A percentile compares a stretch with the other conserved stretches of the same genome.
These are phyloP conservation scores for Epinotia bilunana DNA, from an alignment of 2,888 invertebrate genomes.

Conservation along the genomic window DNA sequence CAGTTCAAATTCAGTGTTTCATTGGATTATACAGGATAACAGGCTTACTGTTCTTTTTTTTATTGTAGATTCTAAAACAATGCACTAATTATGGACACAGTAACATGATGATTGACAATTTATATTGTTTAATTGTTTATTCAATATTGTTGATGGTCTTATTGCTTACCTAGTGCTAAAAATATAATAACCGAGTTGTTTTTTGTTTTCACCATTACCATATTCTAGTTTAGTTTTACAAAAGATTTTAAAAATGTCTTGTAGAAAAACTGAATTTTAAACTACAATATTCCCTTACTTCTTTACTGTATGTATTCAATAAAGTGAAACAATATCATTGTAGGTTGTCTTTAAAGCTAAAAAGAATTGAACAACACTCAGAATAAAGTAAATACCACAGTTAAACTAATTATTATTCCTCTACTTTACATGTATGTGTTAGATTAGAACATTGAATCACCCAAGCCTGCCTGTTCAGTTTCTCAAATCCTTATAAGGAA, in stretches of 20 bases:
- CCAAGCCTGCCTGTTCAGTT: neutral
- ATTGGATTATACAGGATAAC: too few relatives aligned
- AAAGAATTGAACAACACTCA: neutral
- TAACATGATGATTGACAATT: neutral
- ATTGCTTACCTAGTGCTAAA: neutral
- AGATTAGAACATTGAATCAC: neutral
- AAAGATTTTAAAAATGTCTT: neutral
- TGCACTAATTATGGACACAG: neutral
- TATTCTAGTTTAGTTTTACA: neutral
- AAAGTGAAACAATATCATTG: neutral
- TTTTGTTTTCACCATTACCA: neutral
- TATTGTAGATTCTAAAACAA: neutral
- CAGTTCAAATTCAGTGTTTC: neutral
- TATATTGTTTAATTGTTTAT: neutral
- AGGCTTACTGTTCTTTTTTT: too few relatives aligned
- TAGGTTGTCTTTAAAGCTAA: neutral
- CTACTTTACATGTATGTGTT: neutral
- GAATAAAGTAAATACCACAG: neutral
- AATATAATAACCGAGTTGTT: neutral
- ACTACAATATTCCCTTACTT: neutral
- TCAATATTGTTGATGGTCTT: neutral
- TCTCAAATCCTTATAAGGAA: conserved; percentile 7
- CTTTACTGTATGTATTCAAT: neutral
- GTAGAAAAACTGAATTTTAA: too few relatives aligned
- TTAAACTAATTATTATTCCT: neutral